These are phyloP conservation scores for Subanguina moxae DNA, from an alignment of 1,140 invertebrate genomes.

Conservation along the genomic window DNA sequence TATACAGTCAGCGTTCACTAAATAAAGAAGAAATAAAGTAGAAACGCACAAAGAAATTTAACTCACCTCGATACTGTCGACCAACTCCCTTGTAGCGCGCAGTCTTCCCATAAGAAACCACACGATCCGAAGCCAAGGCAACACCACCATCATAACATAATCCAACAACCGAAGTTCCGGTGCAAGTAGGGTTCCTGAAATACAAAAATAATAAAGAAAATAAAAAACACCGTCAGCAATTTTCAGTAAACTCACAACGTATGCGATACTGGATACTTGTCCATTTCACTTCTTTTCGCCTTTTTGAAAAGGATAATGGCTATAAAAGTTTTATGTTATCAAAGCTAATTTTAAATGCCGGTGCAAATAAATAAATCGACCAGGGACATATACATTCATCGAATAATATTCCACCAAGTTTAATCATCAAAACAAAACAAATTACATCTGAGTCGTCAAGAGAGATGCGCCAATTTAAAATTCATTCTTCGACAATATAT, in stretches of 20 bases:
- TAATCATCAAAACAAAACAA: too few relatives aligned
- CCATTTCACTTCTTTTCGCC: too few relatives aligned
- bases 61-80: constrained; percentile 20
- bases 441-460: too few relatives aligned
- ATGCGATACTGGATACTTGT: not conserved
- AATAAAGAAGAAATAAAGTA: constrained; percentile 25
- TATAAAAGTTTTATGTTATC: too few relatives aligned
- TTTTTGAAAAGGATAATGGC: too few relatives aligned
- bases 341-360: too few relatives aligned
- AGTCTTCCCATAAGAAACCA: constrained; percentile 50
- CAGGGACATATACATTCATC: too few relatives aligned
- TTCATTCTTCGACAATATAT: too few relatives aligned
- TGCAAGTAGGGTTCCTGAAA: constrained; percentile 52
- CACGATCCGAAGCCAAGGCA: constrained; percentile 49
- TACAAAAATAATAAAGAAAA: not conserved
- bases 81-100: constrained; percentile 47
- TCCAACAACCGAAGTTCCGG: constrained; percentile 58
- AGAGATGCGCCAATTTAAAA: too few relatives aligned
- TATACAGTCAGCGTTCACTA: constrained; percentile 49
- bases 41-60: constrained; percentile 31
- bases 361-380: too few relatives aligned
- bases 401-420: too few relatives aligned
- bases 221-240: too few relatives aligned
- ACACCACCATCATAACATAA: constrained; percentile 54
- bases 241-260: not conserved